Percentiles rank a stretch among this genome's conserved stretches.
Evolutionary conservation across 2,113 vertebrate genomes (phyloP).

Genomic region (Peromyscus leucopus): DNA sequence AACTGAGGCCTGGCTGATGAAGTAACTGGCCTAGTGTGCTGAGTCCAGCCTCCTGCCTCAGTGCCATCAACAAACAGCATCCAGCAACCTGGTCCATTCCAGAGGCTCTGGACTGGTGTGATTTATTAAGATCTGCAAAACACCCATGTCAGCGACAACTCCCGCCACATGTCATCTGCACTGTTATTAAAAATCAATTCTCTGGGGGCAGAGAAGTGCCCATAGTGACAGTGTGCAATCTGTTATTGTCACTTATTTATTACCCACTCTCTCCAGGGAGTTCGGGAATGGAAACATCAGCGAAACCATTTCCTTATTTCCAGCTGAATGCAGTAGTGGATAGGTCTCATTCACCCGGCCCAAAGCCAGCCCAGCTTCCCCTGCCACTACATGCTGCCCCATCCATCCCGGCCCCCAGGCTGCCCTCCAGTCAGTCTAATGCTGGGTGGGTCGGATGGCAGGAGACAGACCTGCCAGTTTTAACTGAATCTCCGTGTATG

Average conservation of each 20-base stretch:
- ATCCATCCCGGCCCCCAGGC: not conserved
- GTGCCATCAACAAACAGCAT: slow-evolving; percentile 58
- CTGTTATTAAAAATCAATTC: slow-evolving; percentile 90
- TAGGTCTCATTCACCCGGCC: slow-evolving; percentile 22
- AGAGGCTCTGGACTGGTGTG: slow-evolving; percentile 80
- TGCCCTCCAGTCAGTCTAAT: not conserved
- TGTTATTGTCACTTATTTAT: slow-evolving; percentile 88
- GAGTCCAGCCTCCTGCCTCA: not conserved
- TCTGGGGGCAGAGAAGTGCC: slow-evolving; percentile 82
- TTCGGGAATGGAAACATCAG: slow-evolving; percentile 84
- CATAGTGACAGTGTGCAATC: slow-evolving; percentile 84
- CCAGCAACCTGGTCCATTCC: slow-evolving; percentile 66
- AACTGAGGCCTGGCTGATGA: not conserved
- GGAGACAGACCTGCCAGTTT: not conserved
- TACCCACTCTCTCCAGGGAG: slow-evolving; percentile 81
- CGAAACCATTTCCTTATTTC: slow-evolving; percentile 80
- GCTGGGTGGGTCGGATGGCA: not conserved
- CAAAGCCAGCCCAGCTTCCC: not conserved
- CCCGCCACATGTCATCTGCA: slow-evolving; percentile 86
- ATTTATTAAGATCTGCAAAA: slow-evolving; percentile 87
- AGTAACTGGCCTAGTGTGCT: not conserved
- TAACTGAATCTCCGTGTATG: not conserved
- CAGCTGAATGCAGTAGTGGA: not conserved
- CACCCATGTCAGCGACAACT: slow-evolving; percentile 86
- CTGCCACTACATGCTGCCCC: rapidly evolving